Base-by-base conservation (phyloP, 1,140 invertebrate genomes). In the Notospermus geniculatus region DNA sequence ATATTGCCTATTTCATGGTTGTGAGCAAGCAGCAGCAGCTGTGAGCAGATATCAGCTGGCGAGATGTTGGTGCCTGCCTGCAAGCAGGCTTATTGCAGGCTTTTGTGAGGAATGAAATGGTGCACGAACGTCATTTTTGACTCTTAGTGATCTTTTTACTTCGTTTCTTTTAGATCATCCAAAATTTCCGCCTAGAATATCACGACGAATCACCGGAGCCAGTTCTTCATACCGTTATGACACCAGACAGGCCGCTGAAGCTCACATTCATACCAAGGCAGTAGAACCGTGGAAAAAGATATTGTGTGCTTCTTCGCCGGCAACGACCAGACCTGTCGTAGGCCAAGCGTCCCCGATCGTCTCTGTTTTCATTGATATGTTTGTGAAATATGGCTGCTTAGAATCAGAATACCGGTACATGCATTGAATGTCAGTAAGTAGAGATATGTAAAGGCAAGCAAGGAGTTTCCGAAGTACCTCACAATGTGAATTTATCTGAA, bases 201-300 rank as follows among this genome's bases (percentile, higher is more conserved):
- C 53, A 73, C 53, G 68, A 73, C 30, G 70, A 75, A 27, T 67
- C 71, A 9, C 59, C 75, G 13, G 66, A 77, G 54, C 71, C 78
- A 15, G 68, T 75, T 2, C 63, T 80, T 11, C 75, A 75, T 64
- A 79, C 76, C 23, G 73, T 79, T 52, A 77, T 80, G 77, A 78
- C 73, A 1, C 77, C 77, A 17, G 77, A 79, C 65, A 59, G 71
- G 55, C 78, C 78, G 7, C 59, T 77, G 0, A 67, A 57, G 17
- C 62, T 78, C 29, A 62, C 52, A 2, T 74, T 77, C 54, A 62
- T 67, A 41, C 73, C 69, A n/a, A 64, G 74, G 56, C 22, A 66
- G 32, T 45, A 60, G 11, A n/a, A n/a, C n/a, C n/a, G n/a, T n/a
- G n/a, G n/a, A n/a, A n/a, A n/a, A n/a, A n/a, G n/a, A n/a, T n/a